Evolutionary conservation across 2,113 vertebrate species (phyloP), one percentile per base, ranked within the genome.

Genomic region (Ameiurus melas): DNA sequence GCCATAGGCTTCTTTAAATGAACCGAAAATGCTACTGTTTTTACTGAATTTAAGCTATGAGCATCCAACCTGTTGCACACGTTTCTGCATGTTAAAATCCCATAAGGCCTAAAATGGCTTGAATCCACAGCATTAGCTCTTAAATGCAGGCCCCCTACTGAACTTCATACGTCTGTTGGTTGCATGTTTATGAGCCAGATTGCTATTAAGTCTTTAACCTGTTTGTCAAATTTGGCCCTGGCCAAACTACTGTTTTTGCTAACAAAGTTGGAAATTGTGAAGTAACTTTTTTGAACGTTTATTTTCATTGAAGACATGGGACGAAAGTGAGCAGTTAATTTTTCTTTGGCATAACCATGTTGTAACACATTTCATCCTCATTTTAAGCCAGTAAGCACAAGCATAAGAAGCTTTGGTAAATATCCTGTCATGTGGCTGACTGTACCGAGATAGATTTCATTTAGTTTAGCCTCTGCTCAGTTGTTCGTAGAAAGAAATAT

Each of bases 121-220:
- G 27, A 51, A 75, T 88, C 92, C 93, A 91, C 79, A 85, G 71
- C 89, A 68, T 90, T 89, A 88, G 58, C 33, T 88, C 88, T 92
- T 90, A 90, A 93, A 90, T 10, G 13, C 73, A 47, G 64, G 75
- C 80, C 43, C 51, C 70, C 81, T 90, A 84, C 91, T 12, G 75
- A 85, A 92, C 91, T 85, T 92, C 88, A 79, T 88, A 62, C 13
- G 83, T 91, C 92, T 91, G 55, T 85, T 90, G 86, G 88, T 92
- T 90, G 89, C 90, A 90, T 90, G 89, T 91, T 89, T 87, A 81
- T 84, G 60, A 81, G 90, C 91, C 90, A 92, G 39, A 92, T 85
- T 89, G 87, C 86, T 91, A 84, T 90, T 90, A 90, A 91, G 89
- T 85, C 60, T 92, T 92, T 90, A 89, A 87, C 87, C 91, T 89